Evolutionary conservation across 92 coral and sea anemone species (phyloP).

Genomic region (Zoanthus gigantus): DNA sequence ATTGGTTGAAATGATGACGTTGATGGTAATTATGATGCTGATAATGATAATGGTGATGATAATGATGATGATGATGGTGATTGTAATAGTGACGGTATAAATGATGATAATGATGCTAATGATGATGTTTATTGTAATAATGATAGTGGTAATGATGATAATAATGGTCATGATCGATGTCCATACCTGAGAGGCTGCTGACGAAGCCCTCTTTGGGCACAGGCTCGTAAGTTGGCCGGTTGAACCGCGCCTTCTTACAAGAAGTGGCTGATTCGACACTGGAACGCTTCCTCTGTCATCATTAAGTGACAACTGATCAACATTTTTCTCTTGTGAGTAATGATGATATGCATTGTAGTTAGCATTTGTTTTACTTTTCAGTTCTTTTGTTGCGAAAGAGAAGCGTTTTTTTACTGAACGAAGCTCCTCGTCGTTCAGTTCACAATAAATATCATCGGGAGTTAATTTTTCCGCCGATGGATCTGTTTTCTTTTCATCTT

Average conservation of each 20-base stretch:
- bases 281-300: not conserved
- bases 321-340: not conserved
- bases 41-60: not conserved
- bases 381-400: not conserved
- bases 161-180: not conserved
- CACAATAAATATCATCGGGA: constrained; percentile 31
- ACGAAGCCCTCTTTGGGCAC: not conserved
- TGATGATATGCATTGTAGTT: not conserved
- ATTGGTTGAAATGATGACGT: not conserved
- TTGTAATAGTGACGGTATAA: not conserved
- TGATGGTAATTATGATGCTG: not conserved
- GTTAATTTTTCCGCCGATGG: not conserved
- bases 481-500: not conserved
- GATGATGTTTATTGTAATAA: not conserved
- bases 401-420: constrained; percentile 20
- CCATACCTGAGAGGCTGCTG: not conserved
- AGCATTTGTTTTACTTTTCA: not conserved
- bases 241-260: constrained; percentile 18
- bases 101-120: not conserved
- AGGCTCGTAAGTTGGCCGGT: constrained; percentile 18
- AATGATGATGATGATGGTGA: not conserved
- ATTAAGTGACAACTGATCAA: not conserved
- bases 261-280: not conserved
- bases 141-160: not conserved
- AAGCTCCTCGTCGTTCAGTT: constrained; percentile 15